These are phyloP conservation scores for Petrolisthes cinctipes DNA, from an alignment of 2,888 invertebrate species.

Conservation along the genomic window DNA sequence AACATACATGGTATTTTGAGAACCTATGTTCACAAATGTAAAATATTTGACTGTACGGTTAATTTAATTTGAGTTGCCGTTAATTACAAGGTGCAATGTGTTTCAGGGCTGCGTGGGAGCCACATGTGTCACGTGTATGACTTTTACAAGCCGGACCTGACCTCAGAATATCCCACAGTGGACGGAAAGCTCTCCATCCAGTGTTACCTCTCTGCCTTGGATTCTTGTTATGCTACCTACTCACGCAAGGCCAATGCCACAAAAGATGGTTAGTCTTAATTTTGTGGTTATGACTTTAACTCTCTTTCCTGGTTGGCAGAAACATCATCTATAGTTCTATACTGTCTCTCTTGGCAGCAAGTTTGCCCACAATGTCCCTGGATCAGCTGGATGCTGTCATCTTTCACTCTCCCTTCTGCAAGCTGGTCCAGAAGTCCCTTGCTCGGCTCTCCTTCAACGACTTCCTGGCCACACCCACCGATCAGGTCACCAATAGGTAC, in stretches of 20 bases:
- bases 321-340: neutral
- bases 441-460: slow-evolving; percentile 92
- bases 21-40: too few relatives aligned
- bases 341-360: slow-evolving; percentile 22
- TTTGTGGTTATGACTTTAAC: neutral
- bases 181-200: slow-evolving; percentile 95
- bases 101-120: slow-evolving; percentile 81
- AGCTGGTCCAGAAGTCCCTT: slow-evolving; percentile 96
- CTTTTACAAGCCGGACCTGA: slow-evolving; percentile 96
- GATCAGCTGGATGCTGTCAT: slow-evolving; percentile 83
- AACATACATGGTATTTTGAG: neutral
- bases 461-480: slow-evolving; percentile 76
- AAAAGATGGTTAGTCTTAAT: slow-evolving; percentile 31
- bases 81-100: neutral
- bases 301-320: neutral
- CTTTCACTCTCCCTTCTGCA: slow-evolving; percentile 97
- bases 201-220: slow-evolving; percentile 93
- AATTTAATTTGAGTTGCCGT: too few relatives aligned
- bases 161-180: slow-evolving; percentile 94
- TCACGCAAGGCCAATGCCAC: slow-evolving; percentile 72
- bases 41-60: too few relatives aligned
- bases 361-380: slow-evolving; percentile 68
- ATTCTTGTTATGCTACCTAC: slow-evolving; percentile 90
- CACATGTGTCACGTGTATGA: slow-evolving; percentile 97
- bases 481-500: slow-evolving; percentile 73